A percentile compares a stretch with the other conserved stretches of the same genome.
Conservation (phyloP, 1,140 invertebrate genomes). For the Phortica variegata region DNA sequence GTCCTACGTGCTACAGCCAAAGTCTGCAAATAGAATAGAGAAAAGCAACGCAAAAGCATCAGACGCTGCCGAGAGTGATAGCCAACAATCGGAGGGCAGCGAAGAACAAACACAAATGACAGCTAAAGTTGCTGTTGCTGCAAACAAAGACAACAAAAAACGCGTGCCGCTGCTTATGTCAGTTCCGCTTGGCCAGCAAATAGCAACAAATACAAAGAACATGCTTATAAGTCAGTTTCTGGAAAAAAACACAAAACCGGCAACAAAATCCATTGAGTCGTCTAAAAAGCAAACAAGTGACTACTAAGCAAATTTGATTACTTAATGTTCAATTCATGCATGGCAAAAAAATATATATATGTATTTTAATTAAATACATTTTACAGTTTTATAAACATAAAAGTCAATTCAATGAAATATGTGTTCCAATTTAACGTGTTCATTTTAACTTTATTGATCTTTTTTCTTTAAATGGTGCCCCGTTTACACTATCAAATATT, state of each 20-base stretch:
- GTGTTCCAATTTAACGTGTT: no score
- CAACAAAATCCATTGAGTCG: not conserved
- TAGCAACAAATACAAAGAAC: slow-evolving; percentile 42
- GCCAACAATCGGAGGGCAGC: no score
- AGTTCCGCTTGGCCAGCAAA: slow-evolving; percentile 41
- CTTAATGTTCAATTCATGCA: no score
- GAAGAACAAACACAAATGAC: slow-evolving; percentile 17
- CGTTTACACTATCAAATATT: no score
- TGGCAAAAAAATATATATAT: no score
- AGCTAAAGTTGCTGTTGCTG: slow-evolving; percentile 24
- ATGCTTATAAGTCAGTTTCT: slow-evolving; percentile 63
- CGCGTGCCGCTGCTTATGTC: slow-evolving; percentile 50
- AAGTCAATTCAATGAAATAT: no score
- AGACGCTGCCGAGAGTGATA: slow-evolving; percentile 6
- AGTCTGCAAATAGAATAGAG: slow-evolving; percentile 7
- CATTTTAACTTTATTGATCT: no score
- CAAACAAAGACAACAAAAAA: slow-evolving; percentile 50
- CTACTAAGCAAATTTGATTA: no score
- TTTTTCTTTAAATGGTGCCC: no score
- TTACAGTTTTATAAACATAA: no score
- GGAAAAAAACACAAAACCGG: slow-evolving; percentile 49
- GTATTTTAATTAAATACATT: no score
- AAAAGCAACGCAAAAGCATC: not conserved
- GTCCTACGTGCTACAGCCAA: slow-evolving; percentile 59
- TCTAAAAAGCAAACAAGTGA: not conserved